Evolutionary conservation across 1,140 invertebrate species (phyloP).

Genomic region (Pseudachorutes palmiensis): DNA sequence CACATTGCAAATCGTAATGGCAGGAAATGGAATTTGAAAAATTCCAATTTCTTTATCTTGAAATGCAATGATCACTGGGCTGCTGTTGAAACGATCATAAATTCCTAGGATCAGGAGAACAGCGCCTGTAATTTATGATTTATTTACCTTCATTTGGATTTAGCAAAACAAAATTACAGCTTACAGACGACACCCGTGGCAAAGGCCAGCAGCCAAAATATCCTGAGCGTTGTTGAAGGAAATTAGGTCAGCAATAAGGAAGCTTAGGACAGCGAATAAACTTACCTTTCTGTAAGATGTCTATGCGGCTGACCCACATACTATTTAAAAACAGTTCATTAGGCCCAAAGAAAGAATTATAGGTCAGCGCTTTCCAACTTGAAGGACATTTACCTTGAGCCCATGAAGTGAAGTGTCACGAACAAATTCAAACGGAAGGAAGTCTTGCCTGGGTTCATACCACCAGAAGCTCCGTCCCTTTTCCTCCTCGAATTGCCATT

Average conservation of each 20-base stretch:
- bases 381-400: constrained; percentile 13
- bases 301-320: constrained; percentile 27
- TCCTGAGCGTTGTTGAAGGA: neutral
- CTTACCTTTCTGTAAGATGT: constrained; percentile 29
- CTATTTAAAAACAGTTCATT: neutral
- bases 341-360: neutral
- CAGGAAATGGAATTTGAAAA: constrained; percentile 34
- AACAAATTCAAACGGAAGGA: constrained; percentile 22
- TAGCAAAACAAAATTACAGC: too few species aligned
- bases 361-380: neutral
- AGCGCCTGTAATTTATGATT: constrained; percentile 40
- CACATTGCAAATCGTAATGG: constrained; percentile 36
- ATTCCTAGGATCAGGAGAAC: constrained; percentile 46
- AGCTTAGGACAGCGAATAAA: neutral
- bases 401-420: constrained; percentile 20
- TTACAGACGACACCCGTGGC: constrained; percentile 47
- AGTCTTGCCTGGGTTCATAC: constrained; percentile 3
- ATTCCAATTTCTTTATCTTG: constrained; percentile 37
- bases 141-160: neutral
- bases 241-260: neutral
- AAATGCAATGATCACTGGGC: constrained; percentile 53
- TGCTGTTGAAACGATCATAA: constrained; percentile 50
- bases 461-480: neutral
- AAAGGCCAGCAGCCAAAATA: neutral
- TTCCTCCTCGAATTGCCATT: too few species aligned